Evolutionary conservation across 2,113 vertebrate genomes (phyloP).

Genomic region (Passer domesticus): DNA sequence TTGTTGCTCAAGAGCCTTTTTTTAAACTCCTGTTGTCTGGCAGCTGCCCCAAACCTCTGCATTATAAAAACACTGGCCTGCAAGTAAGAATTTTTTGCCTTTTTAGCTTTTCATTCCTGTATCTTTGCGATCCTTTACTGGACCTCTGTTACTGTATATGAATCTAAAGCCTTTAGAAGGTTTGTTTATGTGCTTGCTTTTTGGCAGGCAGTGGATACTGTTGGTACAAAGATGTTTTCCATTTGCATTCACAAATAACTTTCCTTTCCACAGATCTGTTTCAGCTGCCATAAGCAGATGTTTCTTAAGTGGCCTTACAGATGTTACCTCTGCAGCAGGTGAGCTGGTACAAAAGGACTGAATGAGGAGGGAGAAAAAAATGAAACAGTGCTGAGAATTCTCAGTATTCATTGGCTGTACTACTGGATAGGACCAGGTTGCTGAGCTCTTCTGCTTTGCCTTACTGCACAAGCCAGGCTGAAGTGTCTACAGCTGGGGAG

Average conservation of each 20-base stretch:
- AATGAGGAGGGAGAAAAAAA: neutral
- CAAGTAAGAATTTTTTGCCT: slow-evolving; percentile 4
- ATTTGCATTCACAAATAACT: slow-evolving; percentile 13
- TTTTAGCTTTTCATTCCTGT: slow-evolving; percentile 31
- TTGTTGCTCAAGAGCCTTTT: slow-evolving; percentile 59
- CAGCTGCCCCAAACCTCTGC: slow-evolving; percentile 57
- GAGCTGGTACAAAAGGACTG: slow-evolving; percentile 23
- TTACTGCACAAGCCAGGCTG: neutral
- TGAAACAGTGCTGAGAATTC: neutral
- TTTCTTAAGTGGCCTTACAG: slow-evolving; percentile 70
- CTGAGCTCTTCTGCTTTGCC: neutral
- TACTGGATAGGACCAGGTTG: neutral
- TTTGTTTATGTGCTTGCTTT: neutral
- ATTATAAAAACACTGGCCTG: slow-evolving; percentile 41
- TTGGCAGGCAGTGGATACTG: neutral
- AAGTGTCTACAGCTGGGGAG: neutral
- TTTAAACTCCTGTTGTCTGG: slow-evolving; percentile 51
- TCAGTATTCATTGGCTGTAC: neutral
- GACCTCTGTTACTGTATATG: slow-evolving; percentile 2
- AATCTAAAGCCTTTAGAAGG: slow-evolving; percentile 18
- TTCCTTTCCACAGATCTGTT: slow-evolving; percentile 60
- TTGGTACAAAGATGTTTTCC: slow-evolving; percentile 28
- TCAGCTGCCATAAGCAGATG: slow-evolving; percentile 62
- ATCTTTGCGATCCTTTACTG: slow-evolving; percentile 17
- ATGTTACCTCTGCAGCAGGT: slow-evolving; percentile 74